Conservation (phyloP, 1,140 invertebrate species). For the Brachionus rotundiformis region DNA sequence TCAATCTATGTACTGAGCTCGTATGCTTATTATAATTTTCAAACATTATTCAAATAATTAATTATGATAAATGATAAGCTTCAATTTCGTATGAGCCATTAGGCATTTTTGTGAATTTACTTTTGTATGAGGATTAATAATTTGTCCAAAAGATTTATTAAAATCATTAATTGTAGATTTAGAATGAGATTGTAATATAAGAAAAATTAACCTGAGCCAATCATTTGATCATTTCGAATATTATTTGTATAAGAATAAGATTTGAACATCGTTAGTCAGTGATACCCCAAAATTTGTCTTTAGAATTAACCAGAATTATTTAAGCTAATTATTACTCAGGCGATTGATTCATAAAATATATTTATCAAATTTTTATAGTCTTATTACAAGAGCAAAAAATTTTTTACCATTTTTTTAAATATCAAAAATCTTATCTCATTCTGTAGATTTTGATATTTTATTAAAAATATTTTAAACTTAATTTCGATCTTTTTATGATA, state of each 20-base stretch:
- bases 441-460: no score
- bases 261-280: no score
- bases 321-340: not conserved
- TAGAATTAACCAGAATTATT: not conserved
- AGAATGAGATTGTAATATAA: not conserved
- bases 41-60: constrained; percentile 2
- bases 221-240: not conserved
- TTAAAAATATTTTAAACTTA: no score
- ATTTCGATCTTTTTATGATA: no score
- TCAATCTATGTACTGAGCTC: not conserved
- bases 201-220: no score
- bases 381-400: not conserved
- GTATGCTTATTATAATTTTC: not conserved
- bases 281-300: not conserved
- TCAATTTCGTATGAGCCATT: not conserved
- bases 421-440: no score
- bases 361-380: not conserved
- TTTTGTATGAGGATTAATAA: not conserved
- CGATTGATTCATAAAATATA: not conserved
- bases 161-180: not conserved
- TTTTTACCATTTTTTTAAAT: not conserved
- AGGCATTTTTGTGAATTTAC: not conserved
- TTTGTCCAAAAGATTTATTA: not conserved
- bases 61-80: not conserved
- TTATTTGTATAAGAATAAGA: no score